These are phyloP conservation scores for Serilophus lunatus DNA, from an alignment of 2,113 vertebrate genomes.

Conservation along the genomic window DNA sequence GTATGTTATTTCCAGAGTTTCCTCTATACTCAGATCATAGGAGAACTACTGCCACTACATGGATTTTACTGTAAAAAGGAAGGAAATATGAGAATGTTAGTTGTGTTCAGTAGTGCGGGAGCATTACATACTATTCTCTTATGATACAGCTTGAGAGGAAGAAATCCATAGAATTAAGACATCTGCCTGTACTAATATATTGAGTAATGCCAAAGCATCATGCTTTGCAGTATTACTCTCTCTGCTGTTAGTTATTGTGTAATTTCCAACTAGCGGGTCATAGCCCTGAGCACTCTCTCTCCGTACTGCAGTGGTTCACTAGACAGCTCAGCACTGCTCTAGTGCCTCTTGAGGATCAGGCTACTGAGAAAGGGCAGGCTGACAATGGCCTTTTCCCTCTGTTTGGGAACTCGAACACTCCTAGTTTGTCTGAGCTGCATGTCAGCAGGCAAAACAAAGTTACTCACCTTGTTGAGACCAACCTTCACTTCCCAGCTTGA, in stretches of 20 bases:
- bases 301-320: rapidly evolving
- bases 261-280: background rate
- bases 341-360: background rate
- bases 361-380: background rate
- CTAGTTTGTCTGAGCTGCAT: background rate
- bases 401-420: rapidly evolving
- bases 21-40: background rate
- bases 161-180: background rate
- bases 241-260: background rate
- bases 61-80: background rate
- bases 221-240: background rate
- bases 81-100: background rate
- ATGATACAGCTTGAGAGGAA: background rate
- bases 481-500: background rate
- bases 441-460: rapidly evolving
- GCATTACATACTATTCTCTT: background rate
- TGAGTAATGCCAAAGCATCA: background rate
- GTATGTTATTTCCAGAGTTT: background rate
- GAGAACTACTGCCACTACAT: background rate
- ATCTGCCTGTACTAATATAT: background rate
- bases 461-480: background rate
- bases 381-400: background rate
- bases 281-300: rapidly evolving
- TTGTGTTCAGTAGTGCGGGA: background rate
- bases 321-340: background rate